Conservation (phyloP, 2,113 vertebrate genomes). For the Dromaius novaehollandiae region DNA sequence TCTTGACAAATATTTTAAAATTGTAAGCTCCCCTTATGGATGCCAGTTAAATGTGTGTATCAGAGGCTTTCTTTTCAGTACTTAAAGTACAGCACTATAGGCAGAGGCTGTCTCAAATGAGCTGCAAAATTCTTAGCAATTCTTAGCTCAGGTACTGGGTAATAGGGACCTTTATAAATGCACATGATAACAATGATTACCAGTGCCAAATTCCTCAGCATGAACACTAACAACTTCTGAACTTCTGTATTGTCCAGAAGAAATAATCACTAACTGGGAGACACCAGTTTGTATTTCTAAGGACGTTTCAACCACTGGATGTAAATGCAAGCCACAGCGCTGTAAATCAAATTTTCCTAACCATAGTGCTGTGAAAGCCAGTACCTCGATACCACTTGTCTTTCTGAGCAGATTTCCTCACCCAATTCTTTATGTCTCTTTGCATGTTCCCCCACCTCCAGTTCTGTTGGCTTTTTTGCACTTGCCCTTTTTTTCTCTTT, state of each 20-base stretch:
- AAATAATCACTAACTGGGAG: neutral
- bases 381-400: rapidly evolving
- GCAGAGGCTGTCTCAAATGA: neutral
- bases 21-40: rapidly evolving
- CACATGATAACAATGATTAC: neutral
- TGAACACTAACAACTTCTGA: neutral
- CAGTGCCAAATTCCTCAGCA: neutral
- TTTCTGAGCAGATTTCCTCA: neutral
- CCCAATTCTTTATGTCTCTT: neutral
- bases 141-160: neutral
- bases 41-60: neutral
- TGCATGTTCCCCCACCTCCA: neutral
- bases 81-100: rapidly evolving
- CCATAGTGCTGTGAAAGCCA: neutral
- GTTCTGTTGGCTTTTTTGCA: neutral
- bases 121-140: neutral
- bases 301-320: neutral
- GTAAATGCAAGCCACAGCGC: neutral
- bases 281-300: neutral
- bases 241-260: neutral
- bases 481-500: neutral
- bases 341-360: neutral
- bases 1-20: neutral
- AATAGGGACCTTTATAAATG: neutral
- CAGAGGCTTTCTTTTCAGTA: neutral